Base-by-base conservation (phyloP, 1,140 invertebrate species). In the Psilanteris sp. region DNA sequence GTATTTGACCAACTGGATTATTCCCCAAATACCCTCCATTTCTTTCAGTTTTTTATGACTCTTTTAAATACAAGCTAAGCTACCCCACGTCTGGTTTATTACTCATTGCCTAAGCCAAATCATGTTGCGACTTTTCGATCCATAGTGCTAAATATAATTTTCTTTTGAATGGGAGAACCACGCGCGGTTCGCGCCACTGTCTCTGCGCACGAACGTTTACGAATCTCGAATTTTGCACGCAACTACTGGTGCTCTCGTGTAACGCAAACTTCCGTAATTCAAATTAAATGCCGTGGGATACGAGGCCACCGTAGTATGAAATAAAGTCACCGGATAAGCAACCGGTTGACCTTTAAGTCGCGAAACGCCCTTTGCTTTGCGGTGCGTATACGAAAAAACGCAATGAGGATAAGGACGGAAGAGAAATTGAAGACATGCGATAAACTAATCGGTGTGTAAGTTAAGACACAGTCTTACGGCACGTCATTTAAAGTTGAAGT, bases 241-340 rank as follows among this genome's bases (percentile, higher is more conserved):
- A 71, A 71, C 66, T 50, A 44, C 10, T 4, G 9, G 52, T 13
- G 39, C 50, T 10, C 37, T 62, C 55, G 59, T 54, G 52, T 46
- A 61, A 26, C 24, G 72, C 68, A 39, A 41, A 68, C 67, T 82
- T 81, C 78, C 81, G 64, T 64, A 80, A 79, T 79, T 77, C 77
- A 82, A 82, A 81, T 82, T 80, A 80, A 77, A 72, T 76, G 67
- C 67, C 67, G 62, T 71, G 73, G 66, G 80, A 81, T 54, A 80
- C 76, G 77, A 59, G 55, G 62, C 48, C 61, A 44, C 36, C 50
- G 44, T 57, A 48, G 71, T 67, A 27, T 44, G 44, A 57, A 75
- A 50, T 54, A 68, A 64, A 62, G 62, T 62, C 73, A 67, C 55
- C 41, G 71, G 72, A 76, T 77, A 77, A 74, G 66, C 74, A 68